These are phyloP conservation scores for Oreochromis grahami DNA, from an alignment of 2,797 vertebrate species.

Conservation along the genomic window DNA sequence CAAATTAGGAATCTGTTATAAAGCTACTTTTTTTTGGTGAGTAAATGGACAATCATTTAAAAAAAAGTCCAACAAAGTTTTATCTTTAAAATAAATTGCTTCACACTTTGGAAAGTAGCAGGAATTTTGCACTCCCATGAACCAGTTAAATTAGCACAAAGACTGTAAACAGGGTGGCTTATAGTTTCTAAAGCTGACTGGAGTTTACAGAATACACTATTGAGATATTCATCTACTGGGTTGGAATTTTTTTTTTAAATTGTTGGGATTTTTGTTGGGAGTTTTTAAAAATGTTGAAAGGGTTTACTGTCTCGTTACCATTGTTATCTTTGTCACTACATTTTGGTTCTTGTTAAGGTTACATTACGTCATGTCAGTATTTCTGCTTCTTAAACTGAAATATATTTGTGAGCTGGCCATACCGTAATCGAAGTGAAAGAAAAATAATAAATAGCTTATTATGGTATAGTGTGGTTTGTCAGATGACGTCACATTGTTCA, in stretches of 20 bases:
- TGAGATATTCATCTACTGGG: background rate
- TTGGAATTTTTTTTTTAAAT: background rate
- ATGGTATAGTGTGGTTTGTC: background rate
- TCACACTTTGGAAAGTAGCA: background rate
- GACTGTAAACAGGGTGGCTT: background rate
- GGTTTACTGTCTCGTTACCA: background rate
- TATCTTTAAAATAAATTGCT: background rate
- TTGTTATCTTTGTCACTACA: background rate
- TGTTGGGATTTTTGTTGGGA: background rate
- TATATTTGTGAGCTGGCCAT: background rate
- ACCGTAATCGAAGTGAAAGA: background rate
- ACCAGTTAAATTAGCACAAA: background rate
- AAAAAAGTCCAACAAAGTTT: background rate
- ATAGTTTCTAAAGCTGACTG: background rate
- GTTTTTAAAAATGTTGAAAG: background rate
- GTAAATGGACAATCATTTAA: background rate
- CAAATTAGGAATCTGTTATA: background rate
- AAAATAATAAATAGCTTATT: background rate
- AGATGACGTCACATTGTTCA: background rate
- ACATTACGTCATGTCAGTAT: background rate
- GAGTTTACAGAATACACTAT: background rate
- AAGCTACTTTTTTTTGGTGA: background rate
- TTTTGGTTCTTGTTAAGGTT: background rate
- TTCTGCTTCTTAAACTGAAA: background rate
- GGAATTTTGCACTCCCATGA: background rate